These are phyloP conservation scores for Lasioglossum figueresi DNA, from an alignment of 2,888 invertebrate species.

Conservation along the genomic window DNA sequence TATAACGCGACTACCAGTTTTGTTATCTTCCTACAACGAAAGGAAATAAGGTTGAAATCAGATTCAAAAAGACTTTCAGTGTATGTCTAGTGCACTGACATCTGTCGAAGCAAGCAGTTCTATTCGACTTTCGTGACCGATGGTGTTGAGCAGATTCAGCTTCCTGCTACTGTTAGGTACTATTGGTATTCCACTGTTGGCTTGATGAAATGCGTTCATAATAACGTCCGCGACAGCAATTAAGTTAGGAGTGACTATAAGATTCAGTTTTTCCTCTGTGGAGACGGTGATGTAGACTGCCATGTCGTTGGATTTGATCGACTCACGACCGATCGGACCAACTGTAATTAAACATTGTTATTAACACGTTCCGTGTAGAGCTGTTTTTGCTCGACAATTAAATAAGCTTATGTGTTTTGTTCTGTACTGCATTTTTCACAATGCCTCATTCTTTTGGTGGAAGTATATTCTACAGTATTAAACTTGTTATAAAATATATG, in stretches of 20 bases:
- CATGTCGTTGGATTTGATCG: constrained; percentile 63
- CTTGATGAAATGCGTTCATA: constrained; percentile 83
- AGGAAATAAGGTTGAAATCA: background rate
- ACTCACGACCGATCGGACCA: constrained; percentile 59
- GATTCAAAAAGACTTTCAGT: background rate
- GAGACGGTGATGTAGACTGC: constrained; percentile 90
- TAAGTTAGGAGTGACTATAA: constrained; percentile 89
- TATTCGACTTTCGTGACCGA: constrained; percentile 83
- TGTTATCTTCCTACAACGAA: constrained; percentile 66
- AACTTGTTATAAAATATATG: no score
- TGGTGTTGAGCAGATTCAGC: constrained; percentile 86
- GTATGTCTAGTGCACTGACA: constrained; percentile 62
- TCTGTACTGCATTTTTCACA: no score
- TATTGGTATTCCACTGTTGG: constrained; percentile 77
- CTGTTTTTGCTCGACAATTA: no score
- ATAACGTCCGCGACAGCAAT: constrained; percentile 86
- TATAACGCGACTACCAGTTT: constrained; percentile 64
- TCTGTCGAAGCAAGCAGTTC: constrained; percentile 77
- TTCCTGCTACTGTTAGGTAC: constrained; percentile 74
- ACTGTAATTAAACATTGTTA: constrained; percentile 52
- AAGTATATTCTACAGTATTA: no score
- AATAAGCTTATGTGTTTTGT: no score
- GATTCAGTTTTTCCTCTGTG: constrained; percentile 88
- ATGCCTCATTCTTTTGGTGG: no score
- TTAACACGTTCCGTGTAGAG: no score